Evolutionary conservation across 2,888 invertebrate species (phyloP).

Genomic region (Pachydiplax longipennis): DNA sequence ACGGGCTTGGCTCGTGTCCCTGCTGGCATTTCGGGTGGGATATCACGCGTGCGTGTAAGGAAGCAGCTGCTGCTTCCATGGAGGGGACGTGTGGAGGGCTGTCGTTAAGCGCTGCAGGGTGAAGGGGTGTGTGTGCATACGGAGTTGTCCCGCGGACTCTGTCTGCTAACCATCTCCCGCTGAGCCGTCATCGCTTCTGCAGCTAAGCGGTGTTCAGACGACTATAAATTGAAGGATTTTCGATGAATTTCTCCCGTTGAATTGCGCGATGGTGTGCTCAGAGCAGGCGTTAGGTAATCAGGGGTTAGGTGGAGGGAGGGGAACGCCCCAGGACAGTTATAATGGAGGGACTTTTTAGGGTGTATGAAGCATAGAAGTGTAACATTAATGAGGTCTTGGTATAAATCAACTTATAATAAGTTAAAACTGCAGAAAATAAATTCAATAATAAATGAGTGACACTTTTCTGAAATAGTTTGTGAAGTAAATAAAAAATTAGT

Average conservation of each 20-base stretch:
- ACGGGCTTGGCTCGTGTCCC: not conserved
- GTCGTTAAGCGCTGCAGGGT: not conserved
- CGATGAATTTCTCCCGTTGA: not conserved
- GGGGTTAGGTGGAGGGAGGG: too few species aligned
- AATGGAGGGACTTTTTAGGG: too few species aligned
- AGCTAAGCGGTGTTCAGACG: not conserved
- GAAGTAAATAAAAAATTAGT: too few species aligned
- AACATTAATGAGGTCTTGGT: too few species aligned
- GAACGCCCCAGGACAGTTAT: too few species aligned
- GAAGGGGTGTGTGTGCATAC: not conserved
- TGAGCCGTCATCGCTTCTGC: not conserved
- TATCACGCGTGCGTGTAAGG: not conserved
- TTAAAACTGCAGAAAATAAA: too few species aligned
- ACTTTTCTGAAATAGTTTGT: too few species aligned
- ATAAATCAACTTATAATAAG: too few species aligned
- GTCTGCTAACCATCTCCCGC: not conserved
- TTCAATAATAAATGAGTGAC: too few species aligned
- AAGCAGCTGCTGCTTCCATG: not conserved
- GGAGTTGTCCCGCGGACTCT: not conserved
- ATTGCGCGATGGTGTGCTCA: too few species aligned
- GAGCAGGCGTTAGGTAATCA: too few species aligned
- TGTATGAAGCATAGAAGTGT: too few species aligned
- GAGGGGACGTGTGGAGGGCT: not conserved
- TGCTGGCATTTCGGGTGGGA: not conserved
- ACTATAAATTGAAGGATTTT: not conserved